These are phyloP conservation scores for Antennarius striatus DNA, from an alignment of 2,113 vertebrate species.

Conservation along the genomic window DNA sequence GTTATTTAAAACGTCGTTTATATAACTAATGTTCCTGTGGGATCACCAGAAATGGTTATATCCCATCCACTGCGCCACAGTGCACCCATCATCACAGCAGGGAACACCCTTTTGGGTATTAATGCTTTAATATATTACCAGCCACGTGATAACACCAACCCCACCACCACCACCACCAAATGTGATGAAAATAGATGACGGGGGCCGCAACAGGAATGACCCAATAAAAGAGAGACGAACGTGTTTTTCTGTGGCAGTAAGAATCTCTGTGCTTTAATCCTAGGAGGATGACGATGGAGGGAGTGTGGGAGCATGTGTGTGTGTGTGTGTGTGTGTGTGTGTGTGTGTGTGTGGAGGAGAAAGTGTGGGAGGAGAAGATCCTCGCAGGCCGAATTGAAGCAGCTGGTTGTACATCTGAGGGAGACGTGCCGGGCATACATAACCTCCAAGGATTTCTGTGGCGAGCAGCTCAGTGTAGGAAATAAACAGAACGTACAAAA, in stretches of 20 bases:
- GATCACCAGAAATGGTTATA: not conserved
- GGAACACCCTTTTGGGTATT: conserved; percentile 9
- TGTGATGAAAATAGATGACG: conserved; percentile 26
- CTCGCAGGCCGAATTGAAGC: conserved; percentile 54
- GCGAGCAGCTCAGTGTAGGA: conserved; percentile 6
- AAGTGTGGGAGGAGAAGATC: conserved; percentile 61
- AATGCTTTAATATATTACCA: conserved; percentile 5
- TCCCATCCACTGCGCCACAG: conserved; percentile 14
- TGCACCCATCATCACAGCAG: conserved; percentile 29
- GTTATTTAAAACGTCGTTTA: not conserved
- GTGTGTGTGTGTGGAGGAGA: conserved; percentile 11
- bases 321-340: not conserved
- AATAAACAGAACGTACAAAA: not conserved
- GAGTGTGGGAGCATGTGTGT: not conserved
- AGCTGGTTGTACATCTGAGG: conserved; percentile 56
- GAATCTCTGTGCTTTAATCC: conserved; percentile 42
- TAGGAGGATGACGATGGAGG: conserved; percentile 25
- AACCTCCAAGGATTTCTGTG: conserved; percentile 8
- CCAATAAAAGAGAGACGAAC: conserved; percentile 27
- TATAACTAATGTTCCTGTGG: conserved; percentile 5
- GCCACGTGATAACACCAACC: conserved; percentile 9
- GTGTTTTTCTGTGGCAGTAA: conserved; percentile 17
- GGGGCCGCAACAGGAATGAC: conserved; percentile 21
- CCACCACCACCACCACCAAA: conserved; percentile 11
- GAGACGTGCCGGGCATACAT: conserved; percentile 17